Percentiles rank a stretch among this genome's conserved stretches.
Evolutionary conservation across 2,113 vertebrate genomes (phyloP).

Genomic region (Montifringilla adamsi): DNA sequence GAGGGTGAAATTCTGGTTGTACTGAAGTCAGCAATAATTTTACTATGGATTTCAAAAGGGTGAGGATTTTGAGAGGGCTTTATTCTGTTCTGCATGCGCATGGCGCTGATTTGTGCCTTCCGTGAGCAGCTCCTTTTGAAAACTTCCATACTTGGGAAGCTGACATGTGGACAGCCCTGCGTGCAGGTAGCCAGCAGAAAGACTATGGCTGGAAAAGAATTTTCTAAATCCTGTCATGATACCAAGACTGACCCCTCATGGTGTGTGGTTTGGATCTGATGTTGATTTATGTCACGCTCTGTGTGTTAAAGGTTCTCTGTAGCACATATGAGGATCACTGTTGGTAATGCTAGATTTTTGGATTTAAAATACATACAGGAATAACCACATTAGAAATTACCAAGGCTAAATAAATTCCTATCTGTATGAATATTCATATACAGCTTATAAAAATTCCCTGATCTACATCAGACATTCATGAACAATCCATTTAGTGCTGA

Average conservation of each 20-base stretch:
- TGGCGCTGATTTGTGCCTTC: background rate
- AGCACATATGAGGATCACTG: background rate
- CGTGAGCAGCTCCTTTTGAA: background rate
- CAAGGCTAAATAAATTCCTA: background rate
- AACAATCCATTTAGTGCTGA: background rate
- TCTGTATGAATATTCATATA: background rate
- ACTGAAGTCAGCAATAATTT: background rate
- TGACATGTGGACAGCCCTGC: fast-evolving
- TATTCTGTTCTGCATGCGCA: background rate
- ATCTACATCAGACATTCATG: background rate
- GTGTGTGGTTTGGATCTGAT: background rate
- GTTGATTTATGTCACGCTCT: background rate
- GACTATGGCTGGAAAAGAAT: background rate
- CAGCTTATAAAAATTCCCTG: background rate
- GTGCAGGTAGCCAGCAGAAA: background rate
- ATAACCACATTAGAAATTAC: background rate
- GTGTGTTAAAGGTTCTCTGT: background rate
- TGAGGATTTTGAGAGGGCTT: background rate
- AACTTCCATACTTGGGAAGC: background rate
- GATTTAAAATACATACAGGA: background rate
- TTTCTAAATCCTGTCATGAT: background rate
- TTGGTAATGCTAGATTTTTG: background rate
- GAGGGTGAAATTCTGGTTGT: background rate
- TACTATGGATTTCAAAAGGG: background rate
- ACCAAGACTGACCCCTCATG: background rate